phyloP scores from a whole-genome alignment of 2,113 vertebrate genomes.

The Oncorhynchus gorbuscha region DNA sequence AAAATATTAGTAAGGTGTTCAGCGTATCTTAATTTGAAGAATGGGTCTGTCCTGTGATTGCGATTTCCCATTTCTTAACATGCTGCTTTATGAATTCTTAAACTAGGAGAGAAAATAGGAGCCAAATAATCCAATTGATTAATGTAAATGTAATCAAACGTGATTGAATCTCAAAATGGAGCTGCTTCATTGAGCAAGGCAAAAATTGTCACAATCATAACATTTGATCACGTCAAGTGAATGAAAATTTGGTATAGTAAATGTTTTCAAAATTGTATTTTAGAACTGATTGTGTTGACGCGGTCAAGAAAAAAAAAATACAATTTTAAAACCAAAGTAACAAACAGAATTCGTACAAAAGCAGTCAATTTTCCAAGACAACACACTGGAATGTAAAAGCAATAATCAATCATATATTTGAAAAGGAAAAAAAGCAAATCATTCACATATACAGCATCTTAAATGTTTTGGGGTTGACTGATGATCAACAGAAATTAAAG shows the following conservation, averaged over 20 bases:
- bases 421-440: neutral
- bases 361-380: constrained; percentile 31
- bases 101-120: neutral
- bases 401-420: neutral
- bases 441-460: constrained; percentile 1
- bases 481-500: neutral
- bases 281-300: neutral
- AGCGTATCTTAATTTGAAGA: neutral
- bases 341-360: constrained; percentile 35
- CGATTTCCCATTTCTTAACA: constrained; percentile 59
- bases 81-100: neutral
- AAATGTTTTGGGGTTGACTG: neutral
- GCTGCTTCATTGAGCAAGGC: constrained; percentile 22
- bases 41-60: constrained; percentile 56
- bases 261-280: neutral
- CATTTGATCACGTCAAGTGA: neutral
- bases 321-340: constrained; percentile 42
- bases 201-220: constrained; percentile 1
- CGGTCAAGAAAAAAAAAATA: constrained; percentile 54
- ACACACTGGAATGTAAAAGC: neutral
- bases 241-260: neutral
- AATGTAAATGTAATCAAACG: neutral
- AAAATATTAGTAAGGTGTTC: too few species aligned
- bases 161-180: constrained; percentile 5
- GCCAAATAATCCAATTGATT: neutral